Conservation (phyloP, 92 coral and sea anemone species). For the Epizoanthus rinbou region DNA sequence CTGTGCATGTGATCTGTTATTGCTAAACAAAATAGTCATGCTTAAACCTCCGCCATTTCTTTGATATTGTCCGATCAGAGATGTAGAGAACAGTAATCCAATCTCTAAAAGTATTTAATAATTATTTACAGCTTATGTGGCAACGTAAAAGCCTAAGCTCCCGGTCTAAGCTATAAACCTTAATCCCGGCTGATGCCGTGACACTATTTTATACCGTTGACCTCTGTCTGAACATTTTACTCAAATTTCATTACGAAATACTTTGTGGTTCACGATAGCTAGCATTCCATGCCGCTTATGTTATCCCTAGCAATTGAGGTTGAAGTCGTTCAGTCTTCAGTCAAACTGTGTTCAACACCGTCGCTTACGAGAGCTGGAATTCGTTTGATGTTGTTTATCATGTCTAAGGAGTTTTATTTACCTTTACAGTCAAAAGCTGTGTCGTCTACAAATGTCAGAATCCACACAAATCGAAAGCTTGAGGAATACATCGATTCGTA, state of each 20-base stretch:
- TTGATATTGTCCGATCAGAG: too few relatives aligned
- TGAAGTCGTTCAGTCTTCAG: too few relatives aligned
- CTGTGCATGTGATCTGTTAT: background rate
- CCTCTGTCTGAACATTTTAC: background rate
- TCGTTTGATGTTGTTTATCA: constrained; percentile 37
- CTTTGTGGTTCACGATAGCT: background rate
- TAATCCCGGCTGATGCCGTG: background rate
- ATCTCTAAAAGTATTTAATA: background rate
- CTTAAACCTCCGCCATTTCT: too few relatives aligned
- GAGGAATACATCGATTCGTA: constrained; percentile 63
- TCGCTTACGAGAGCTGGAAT: constrained; percentile 10
- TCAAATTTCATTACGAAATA: background rate
- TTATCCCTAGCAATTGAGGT: background rate
- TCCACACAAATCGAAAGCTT: constrained; percentile 76
- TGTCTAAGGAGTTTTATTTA: constrained; percentile 72
- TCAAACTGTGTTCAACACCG: too few relatives aligned
- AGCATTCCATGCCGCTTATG: background rate
- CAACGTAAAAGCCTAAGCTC: too few relatives aligned
- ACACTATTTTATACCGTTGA: background rate
- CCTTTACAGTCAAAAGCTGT: constrained; percentile 91
- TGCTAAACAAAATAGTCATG: background rate
- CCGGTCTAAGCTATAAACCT: background rate
- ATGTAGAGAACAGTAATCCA: background rate
- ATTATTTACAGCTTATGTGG: background rate
- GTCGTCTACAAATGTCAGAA: constrained; percentile 76